A percentile compares a stretch with the other conserved stretches of the same genome.
Evolutionary conservation across 2,113 vertebrate genomes (phyloP).

Genomic region (Percina caprodes): DNA sequence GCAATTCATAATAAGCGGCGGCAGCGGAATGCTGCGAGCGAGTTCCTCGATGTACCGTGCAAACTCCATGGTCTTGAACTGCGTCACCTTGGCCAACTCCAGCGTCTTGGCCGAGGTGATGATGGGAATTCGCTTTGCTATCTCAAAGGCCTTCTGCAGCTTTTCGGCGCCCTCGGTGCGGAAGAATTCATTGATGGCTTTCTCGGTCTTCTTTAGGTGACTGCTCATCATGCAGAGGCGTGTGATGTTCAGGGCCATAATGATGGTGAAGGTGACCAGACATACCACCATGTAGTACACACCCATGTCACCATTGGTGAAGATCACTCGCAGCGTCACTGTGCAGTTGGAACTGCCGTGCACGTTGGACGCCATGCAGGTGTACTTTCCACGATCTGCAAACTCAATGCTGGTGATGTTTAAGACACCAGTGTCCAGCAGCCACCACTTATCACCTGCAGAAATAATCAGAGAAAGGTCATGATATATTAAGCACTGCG

Average conservation of each 20-base stretch:
- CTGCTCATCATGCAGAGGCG: conserved; percentile 99
- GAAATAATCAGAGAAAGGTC: neutral
- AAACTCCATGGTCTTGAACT: conserved; percentile 99
- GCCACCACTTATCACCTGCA: conserved; percentile 89
- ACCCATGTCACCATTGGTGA: conserved; percentile 96
- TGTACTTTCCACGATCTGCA: conserved; percentile 96
- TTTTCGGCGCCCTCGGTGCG: conserved; percentile 98
- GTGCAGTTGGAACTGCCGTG: conserved; percentile 92
- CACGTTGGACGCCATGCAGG: conserved; percentile 90
- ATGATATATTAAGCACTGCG: neutral
- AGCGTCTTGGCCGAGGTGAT: conserved; percentile 98
- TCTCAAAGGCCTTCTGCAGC: conserved; percentile 98
- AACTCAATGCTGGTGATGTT: conserved; percentile 96
- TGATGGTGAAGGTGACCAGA: conserved; percentile 96
- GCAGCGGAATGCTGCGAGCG: conserved; percentile 95
- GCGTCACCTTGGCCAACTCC: conserved; percentile 98
- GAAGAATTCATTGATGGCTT: conserved; percentile 99
- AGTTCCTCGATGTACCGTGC: conserved; percentile 99
- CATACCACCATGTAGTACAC: conserved; percentile 99
- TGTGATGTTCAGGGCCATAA: conserved; percentile 95
- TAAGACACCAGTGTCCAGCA: conserved; percentile 88
- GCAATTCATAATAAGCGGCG: conserved; percentile 99
- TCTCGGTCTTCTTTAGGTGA: conserved; percentile 98
- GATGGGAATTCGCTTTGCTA: conserved; percentile 98
- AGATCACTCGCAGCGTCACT: conserved; percentile 93